Evolutionary conservation across 2,797 vertebrate species (phyloP), one percentile per base, ranked within the genome.

Genomic region (Myotis myotis): DNA sequence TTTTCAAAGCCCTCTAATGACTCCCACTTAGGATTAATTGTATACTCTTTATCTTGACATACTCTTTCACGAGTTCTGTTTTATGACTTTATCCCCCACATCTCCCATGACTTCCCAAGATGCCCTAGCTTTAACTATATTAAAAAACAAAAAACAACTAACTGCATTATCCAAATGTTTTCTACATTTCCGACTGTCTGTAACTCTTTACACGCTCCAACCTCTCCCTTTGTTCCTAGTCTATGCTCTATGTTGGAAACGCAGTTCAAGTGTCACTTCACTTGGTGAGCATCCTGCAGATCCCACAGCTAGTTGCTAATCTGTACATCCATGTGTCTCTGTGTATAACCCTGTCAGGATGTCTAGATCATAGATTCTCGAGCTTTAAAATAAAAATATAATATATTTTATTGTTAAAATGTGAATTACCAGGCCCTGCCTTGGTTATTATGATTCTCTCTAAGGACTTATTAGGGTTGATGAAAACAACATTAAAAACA

Each of bases 301-400:
- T 60, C 6, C 8, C 30, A 38, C 9, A 68, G 8, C 8, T 41
- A n/a, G 7, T 64, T 66, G 6, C 13, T 51, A 15, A n/a, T 41
- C 64, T 60, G 13, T 74, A 15, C 22, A 49, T 15, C 6, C 0
- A 0, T 55, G 6, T 12, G 36, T 36, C 1, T 2, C 3, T 36
- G 1, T 62, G 10, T 60, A n/a, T 33, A 74, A 82, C 15, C 70
- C 25, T 53, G 8, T 16, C 4, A 10, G 30, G 4, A 10, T 33
- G 20, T 60, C 55, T 41, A 87, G 10, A 60, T 3, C 3, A 20
- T 5, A 53, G 1, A 4, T 11, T 80, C 74, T 80, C 1, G 44
- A 51, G 22, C 9, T 80, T 87, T 82, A 62, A 41, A 22, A n/a
- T 68, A 12, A 49, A 75, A 87, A 10, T 15, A 78, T 75, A 92